A percentile compares a stretch with the other conserved stretches of the same genome.
Conservation (phyloP, 2,888 invertebrate genomes). For the Harpagoxenus sublaevis region DNA sequence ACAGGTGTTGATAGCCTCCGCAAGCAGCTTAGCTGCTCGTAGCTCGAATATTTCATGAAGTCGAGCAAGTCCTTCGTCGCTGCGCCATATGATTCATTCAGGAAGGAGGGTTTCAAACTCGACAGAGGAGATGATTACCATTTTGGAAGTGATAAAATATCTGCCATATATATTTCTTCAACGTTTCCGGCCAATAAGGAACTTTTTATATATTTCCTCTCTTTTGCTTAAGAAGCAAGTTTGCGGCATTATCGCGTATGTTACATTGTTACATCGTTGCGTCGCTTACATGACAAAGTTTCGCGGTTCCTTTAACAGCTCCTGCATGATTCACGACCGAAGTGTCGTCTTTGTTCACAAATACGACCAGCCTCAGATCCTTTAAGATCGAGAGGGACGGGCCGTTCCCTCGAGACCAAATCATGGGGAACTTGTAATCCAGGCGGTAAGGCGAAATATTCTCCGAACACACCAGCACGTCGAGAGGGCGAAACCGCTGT, state of each 20-base stretch:
- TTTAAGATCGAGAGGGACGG: conserved; percentile 61
- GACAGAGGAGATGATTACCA: conserved; percentile 60
- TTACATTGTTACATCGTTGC: conserved; percentile 1
- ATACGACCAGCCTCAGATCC: conserved; percentile 62
- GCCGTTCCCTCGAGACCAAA: conserved; percentile 71
- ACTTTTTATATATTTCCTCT: not conserved
- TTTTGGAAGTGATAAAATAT: conserved; percentile 36
- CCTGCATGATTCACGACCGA: conserved; percentile 63
- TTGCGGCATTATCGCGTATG: not conserved
- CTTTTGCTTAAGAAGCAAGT: not conserved
- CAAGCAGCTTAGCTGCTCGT: conserved; percentile 77
- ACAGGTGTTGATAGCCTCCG: conserved; percentile 78
- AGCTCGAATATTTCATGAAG: conserved; percentile 82
- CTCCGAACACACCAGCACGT: conserved; percentile 69
- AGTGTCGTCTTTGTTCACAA: conserved; percentile 68
- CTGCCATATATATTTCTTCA: not conserved
- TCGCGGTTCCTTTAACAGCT: conserved; percentile 66
- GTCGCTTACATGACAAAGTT: conserved; percentile 15
- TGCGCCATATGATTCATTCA: conserved; percentile 71
- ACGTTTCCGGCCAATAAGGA: not conserved
- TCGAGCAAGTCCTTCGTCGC: conserved; percentile 61
- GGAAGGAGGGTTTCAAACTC: conserved; percentile 53
- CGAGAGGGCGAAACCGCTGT: conserved; percentile 65
- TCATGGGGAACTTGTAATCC: conserved; percentile 74
- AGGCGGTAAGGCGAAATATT: conserved; percentile 55